Percentiles rank a stretch among this genome's conserved stretches.
Conservation (phyloP, 2,888 invertebrate species). For the Xylophagus ater region DNA sequence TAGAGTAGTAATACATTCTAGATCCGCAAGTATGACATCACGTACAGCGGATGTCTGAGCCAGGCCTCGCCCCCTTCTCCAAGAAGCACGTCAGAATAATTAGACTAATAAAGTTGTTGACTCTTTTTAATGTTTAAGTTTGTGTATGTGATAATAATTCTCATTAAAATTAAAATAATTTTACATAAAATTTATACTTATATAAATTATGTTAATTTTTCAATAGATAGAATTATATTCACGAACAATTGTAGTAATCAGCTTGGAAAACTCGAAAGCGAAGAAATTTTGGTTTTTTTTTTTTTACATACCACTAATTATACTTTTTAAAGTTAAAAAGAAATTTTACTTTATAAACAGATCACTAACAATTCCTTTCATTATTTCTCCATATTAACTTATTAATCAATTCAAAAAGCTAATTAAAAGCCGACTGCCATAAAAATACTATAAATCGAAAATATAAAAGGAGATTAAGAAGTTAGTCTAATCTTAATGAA, state of each 20-base stretch:
- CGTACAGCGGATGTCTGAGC: constrained; percentile 78
- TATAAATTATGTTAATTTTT: too few relatives aligned
- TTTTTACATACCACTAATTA: neutral
- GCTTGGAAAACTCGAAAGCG: too few relatives aligned
- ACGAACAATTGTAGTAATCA: too few relatives aligned
- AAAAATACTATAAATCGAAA: constrained; percentile 20
- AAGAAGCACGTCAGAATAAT: constrained; percentile 41
- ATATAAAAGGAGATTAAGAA: constrained; percentile 15
- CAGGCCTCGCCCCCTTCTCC: constrained; percentile 62
- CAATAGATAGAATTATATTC: too few relatives aligned
- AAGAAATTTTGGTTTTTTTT: too few relatives aligned
- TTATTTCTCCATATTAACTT: constrained; percentile 4
- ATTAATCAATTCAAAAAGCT: constrained; percentile 7
- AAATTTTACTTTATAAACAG: neutral
- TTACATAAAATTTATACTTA: neutral
- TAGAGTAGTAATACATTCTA: constrained; percentile 81
- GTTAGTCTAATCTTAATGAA: constrained; percentile 10
- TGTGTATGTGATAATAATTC: too few relatives aligned
- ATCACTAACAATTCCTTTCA: constrained; percentile 6
- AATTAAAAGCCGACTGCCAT: constrained; percentile 27
- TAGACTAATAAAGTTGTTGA: constrained; percentile 13
- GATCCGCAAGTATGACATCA: constrained; percentile 76
- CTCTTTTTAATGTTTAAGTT: constrained; percentile 4
- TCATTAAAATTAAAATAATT: constrained; percentile 1
- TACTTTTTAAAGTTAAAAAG: too few relatives aligned